Conservation (phyloP, 2,888 invertebrate species). For the Elmis aenea region DNA sequence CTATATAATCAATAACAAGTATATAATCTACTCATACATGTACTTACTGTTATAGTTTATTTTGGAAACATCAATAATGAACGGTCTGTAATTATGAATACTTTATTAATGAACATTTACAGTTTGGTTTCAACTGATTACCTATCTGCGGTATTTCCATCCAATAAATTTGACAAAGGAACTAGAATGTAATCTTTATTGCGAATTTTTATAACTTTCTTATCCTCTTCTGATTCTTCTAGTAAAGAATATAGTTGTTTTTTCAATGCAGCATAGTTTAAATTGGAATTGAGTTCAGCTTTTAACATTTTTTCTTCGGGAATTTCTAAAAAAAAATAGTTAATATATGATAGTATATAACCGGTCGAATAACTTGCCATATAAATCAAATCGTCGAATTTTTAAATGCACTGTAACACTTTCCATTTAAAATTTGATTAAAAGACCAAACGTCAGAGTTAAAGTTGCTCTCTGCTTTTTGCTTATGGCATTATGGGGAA, state of each 20-base stretch:
- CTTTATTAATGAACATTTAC: constrained; percentile 1
- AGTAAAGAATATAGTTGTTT: constrained; percentile 36
- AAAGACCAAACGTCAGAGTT: too few relatives aligned
- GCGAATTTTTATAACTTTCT: constrained; percentile 47
- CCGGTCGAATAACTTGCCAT: constrained; percentile 17
- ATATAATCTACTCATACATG: neutral
- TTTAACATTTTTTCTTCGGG: constrained; percentile 9
- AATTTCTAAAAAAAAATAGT: constrained; percentile 7
- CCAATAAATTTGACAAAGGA: constrained; percentile 45
- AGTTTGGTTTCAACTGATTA: constrained; percentile 19
- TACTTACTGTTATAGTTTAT: constrained; percentile 48
- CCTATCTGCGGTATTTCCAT: constrained; percentile 38
- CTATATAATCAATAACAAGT: too few relatives aligned
- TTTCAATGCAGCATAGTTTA: constrained; percentile 35
- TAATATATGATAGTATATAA: neutral
- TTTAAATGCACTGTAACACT: constrained; percentile 29
- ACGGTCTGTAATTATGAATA: constrained; percentile 35
- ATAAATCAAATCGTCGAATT: constrained; percentile 35
- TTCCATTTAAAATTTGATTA: too few relatives aligned
- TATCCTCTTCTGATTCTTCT: constrained; percentile 37
- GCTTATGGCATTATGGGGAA: too few relatives aligned
- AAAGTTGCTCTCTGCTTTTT: too few relatives aligned
- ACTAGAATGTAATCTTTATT: constrained; percentile 44
- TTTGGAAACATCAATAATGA: constrained; percentile 45
- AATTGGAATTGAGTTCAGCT: constrained; percentile 33